These are phyloP conservation scores for Oreochromis mossambicus DNA, from an alignment of 2,797 vertebrate genomes.

Conservation along the genomic window DNA sequence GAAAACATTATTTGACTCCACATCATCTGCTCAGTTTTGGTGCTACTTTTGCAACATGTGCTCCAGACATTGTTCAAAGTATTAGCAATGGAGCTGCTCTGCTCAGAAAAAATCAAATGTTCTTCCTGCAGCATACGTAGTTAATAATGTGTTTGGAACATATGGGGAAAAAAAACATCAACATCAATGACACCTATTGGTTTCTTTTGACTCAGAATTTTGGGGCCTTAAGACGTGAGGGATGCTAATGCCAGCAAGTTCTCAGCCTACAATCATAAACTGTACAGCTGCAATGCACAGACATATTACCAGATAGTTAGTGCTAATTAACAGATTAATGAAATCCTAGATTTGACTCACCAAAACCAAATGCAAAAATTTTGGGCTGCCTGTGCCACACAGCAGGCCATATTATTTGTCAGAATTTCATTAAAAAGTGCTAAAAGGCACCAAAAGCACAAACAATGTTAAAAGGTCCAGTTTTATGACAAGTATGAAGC, in stretches of 20 bases:
- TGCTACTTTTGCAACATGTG: not conserved
- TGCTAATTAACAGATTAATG: not conserved
- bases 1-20: not conserved
- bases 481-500: not conserved
- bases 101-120: not conserved
- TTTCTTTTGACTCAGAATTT: not conserved
- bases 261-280: not conserved
- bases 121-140: fast-evolving
- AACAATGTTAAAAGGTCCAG: not conserved
- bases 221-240: fast-evolving
- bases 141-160: not conserved
- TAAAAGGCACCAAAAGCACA: not conserved
- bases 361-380: not conserved
- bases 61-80: not conserved
- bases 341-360: not conserved
- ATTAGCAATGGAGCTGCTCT: not conserved
- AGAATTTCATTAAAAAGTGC: not conserved
- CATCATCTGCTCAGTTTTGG: not conserved
- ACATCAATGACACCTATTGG: not conserved
- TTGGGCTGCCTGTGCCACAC: not conserved
- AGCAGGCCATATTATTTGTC: not conserved
- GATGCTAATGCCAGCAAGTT: not conserved
- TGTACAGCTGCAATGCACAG: not conserved
- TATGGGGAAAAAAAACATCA: fast-evolving
- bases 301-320: not conserved